Conservation (phyloP, 1,140 invertebrate genomes). For the Drosophila melanica region DNA sequence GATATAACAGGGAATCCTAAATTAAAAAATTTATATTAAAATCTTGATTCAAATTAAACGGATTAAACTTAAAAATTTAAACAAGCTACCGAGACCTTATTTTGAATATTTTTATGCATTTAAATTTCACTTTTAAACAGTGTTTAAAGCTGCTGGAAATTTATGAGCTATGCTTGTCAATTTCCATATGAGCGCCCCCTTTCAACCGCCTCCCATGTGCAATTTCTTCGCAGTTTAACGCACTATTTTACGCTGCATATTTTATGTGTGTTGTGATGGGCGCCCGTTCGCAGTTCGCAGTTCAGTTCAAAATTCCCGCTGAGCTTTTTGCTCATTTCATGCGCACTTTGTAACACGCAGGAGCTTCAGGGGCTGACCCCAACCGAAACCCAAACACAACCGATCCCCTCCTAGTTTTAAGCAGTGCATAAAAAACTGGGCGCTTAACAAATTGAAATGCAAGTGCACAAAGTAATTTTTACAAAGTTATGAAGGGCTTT, state of each 20-base stretch:
- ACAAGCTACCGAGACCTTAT: too few species aligned
- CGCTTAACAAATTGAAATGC: conserved; percentile 62
- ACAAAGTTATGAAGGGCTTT: conserved; percentile 59
- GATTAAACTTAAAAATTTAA: too few species aligned
- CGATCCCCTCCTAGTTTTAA: conserved; percentile 4
- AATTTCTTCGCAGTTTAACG: conserved; percentile 38
- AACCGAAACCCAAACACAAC: too few species aligned
- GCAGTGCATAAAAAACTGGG: conserved; percentile 24
- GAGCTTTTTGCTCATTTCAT: conserved; percentile 51
- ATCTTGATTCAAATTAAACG: too few species aligned
- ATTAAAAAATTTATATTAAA: too few species aligned
- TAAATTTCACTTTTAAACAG: neutral
- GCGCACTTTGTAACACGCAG: conserved; percentile 48
- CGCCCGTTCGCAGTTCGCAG: conserved; percentile 10
- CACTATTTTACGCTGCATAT: conserved; percentile 47
- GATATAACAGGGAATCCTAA: too few species aligned
- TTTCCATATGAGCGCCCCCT: conserved; percentile 1
- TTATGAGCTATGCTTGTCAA: conserved; percentile 30
- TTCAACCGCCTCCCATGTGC: neutral
- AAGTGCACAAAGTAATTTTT: conserved; percentile 65
- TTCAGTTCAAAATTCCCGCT: conserved; percentile 21
- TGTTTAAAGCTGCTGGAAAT: conserved; percentile 5
- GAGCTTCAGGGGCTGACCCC: conserved; percentile 1
- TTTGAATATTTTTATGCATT: neutral
- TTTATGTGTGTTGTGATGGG: conserved; percentile 33